Evolutionary conservation across 2,888 invertebrate genomes (phyloP).

Genomic region (Troides helena): DNA sequence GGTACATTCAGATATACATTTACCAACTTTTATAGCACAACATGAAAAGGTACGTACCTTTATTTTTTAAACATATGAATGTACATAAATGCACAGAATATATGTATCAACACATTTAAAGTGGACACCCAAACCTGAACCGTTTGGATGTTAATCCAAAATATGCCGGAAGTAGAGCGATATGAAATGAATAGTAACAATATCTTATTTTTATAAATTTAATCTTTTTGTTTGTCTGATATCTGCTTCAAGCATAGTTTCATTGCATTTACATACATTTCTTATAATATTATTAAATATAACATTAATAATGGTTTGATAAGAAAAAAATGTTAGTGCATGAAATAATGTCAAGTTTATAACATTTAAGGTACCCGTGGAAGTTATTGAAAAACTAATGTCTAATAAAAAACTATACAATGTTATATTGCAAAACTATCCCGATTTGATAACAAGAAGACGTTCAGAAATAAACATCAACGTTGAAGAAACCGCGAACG

Average conservation of each 20-base stretch:
- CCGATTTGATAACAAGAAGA: constrained; percentile 81
- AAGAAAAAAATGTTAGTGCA: too few species aligned
- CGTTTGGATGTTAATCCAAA: too few species aligned
- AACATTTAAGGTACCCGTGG: constrained; percentile 81
- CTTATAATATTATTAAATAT: too few species aligned
- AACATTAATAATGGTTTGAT: too few species aligned
- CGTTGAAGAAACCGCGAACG: constrained; percentile 39
- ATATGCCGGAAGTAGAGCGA: too few species aligned
- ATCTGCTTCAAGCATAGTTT: too few species aligned
- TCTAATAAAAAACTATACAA: constrained; percentile 83
- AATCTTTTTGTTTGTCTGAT: too few species aligned
- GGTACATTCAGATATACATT: constrained; percentile 84
- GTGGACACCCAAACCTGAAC: too few species aligned
- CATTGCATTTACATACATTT: too few species aligned
- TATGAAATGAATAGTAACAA: too few species aligned
- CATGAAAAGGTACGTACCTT: constrained; percentile 81
- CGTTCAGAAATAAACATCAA: constrained; percentile 80
- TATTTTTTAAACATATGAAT: background rate
- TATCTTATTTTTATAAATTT: too few species aligned
- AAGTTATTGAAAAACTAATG: constrained; percentile 84
- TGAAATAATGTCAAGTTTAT: background rate
- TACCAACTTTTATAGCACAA: constrained; percentile 88
- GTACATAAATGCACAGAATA: background rate
- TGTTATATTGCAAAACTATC: constrained; percentile 85
- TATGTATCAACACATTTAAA: too few species aligned